A percentile compares a stretch with the other conserved stretches of the same genome.
Conservation (phyloP, 2,113 vertebrate species). For the Mola mola region DNA sequence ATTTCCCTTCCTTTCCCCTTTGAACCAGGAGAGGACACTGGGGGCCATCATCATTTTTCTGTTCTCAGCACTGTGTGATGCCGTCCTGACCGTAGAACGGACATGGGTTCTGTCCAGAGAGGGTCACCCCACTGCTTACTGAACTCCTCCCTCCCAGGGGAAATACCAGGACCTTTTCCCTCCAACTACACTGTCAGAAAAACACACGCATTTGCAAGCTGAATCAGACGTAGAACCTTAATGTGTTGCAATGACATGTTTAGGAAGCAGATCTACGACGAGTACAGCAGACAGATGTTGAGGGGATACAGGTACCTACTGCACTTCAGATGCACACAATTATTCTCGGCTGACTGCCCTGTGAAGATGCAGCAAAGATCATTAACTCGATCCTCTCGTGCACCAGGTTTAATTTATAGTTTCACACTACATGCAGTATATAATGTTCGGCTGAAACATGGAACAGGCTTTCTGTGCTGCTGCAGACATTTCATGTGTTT, state of each 20-base stretch:
- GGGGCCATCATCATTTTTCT: conserved; percentile 67
- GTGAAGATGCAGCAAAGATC: conserved; percentile 61
- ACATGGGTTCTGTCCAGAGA: conserved; percentile 51
- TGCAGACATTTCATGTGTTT: conserved; percentile 28
- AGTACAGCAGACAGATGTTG: conserved; percentile 61
- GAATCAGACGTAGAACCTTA: conserved; percentile 31
- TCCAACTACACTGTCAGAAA: conserved; percentile 38
- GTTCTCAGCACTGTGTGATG: conserved; percentile 56
- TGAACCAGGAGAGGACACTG: conserved; percentile 66
- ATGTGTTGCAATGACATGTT: conserved; percentile 55
- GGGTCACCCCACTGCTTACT: conserved; percentile 41
- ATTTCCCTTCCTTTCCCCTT: conserved; percentile 63
- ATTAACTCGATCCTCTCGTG: conserved; percentile 59
- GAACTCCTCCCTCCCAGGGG: conserved; percentile 1
- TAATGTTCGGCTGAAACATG: conserved; percentile 33
- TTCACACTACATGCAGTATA: conserved; percentile 48
- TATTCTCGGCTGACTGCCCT: conserved; percentile 62
- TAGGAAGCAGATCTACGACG: conserved; percentile 42
- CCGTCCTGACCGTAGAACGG: conserved; percentile 54
- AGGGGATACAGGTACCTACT: conserved; percentile 57
- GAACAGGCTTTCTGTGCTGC: conserved; percentile 33
- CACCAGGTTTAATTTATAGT: conserved; percentile 58
- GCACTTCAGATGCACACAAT: conserved; percentile 54
- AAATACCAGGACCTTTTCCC: conserved; percentile 34
- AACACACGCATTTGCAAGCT: conserved; percentile 16